Conservation (phyloP, 2,797 vertebrate species). For the Protosalanx chinensis region DNA sequence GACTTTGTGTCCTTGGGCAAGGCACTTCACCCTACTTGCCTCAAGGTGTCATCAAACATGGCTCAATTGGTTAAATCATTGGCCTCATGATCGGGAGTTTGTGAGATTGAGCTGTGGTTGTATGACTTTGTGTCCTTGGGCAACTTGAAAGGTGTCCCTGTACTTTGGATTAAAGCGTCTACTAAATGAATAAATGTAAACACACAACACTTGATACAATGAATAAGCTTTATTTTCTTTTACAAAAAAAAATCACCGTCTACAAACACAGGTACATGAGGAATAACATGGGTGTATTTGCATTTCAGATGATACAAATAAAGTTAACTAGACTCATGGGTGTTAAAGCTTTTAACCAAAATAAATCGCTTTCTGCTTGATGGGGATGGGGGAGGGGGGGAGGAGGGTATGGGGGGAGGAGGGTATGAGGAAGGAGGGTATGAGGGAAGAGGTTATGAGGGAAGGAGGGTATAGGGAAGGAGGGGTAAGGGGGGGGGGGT, state of each 20-base stretch:
- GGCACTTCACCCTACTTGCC: too few species aligned
- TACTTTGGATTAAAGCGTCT: too few species aligned
- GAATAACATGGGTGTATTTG: slow-evolving; percentile 80
- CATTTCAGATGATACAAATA: slow-evolving; percentile 66
- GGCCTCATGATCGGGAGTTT: too few species aligned
- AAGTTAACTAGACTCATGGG: slow-evolving; percentile 68
- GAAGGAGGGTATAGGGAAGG: too few species aligned
- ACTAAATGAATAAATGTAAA: not conserved
- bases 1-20: too few species aligned
- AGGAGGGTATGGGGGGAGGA: not conserved
- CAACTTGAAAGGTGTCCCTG: too few species aligned
- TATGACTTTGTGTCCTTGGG: too few species aligned
- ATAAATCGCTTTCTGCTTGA: slow-evolving; percentile 50
- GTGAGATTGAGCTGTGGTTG: too few species aligned
- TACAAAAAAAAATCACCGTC: slow-evolving; percentile 86
- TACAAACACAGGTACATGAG: slow-evolving; percentile 95
- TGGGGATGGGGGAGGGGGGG: not conserved
- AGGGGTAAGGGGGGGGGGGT: not conserved
- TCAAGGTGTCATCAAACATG: too few species aligned
- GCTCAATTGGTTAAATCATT: too few species aligned
- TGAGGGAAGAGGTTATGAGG: not conserved
- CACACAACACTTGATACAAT: slow-evolving; percentile 70
- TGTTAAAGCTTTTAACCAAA: slow-evolving; percentile 95
- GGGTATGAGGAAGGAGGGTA: not conserved
- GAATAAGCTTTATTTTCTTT: slow-evolving; percentile 98